Evolutionary conservation across 1,140 invertebrate genomes (phyloP).

Genomic region (Gonioctena quinquepunctata): DNA sequence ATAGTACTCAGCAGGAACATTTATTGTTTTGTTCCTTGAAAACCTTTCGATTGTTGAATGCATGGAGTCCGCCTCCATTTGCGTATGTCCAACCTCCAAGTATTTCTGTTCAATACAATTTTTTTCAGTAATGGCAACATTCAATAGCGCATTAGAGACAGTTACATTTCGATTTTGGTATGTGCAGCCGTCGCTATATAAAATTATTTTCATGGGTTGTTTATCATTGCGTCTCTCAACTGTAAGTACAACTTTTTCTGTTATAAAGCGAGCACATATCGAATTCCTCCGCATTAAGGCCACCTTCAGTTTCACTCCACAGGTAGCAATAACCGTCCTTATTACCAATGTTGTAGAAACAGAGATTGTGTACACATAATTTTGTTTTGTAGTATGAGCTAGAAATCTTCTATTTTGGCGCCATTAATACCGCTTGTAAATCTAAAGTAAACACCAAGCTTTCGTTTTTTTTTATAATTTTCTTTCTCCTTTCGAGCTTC

Average conservation of each 20-base stretch:
- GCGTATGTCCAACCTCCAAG: slow-evolving; percentile 22
- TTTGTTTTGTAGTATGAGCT: slow-evolving; percentile 40
- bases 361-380: slow-evolving; percentile 4
- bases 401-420: slow-evolving; percentile 37
- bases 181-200: slow-evolving; percentile 21
- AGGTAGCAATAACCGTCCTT: slow-evolving; percentile 21
- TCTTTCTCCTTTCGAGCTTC: too few species aligned
- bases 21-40: neutral
- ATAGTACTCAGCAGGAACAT: slow-evolving; percentile 10
- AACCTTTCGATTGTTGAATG: slow-evolving; percentile 18
- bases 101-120: slow-evolving; percentile 23
- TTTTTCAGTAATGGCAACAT: neutral
- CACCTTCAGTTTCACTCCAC: slow-evolving; percentile 17
- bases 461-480: too few species aligned
- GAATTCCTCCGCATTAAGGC: slow-evolving; percentile 20
- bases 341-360: slow-evolving; percentile 5
- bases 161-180: slow-evolving; percentile 21
- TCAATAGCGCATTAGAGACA: slow-evolving; percentile 2
- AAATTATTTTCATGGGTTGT: too few species aligned
- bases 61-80: slow-evolving; percentile 27
- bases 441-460: too few species aligned
- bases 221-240: neutral
- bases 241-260: neutral
- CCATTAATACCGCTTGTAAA: slow-evolving; percentile 39
- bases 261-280: neutral